Percentiles rank a stretch among this genome's conserved stretches.
phyloP scores from a whole-genome alignment of 1,140 invertebrate genomes.

The Lepeophtheirus salmonis region DNA sequence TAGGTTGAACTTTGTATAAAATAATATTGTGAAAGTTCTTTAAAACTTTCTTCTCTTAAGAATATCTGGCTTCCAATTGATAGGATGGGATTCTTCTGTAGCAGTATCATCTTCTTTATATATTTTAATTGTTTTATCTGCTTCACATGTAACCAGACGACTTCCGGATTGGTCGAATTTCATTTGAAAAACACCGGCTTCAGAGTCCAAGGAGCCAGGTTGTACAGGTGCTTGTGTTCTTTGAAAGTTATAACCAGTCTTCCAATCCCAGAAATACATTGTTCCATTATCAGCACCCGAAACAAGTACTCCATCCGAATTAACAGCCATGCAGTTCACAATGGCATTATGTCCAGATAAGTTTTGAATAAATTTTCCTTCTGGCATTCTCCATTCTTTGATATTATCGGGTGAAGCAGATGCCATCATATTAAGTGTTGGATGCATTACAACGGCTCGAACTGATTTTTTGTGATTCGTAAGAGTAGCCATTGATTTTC shows the following conservation, averaged over 20 bases:
- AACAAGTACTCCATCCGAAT: slow-evolving; percentile 80
- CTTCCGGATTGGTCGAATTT: slow-evolving; percentile 82
- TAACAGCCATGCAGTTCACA: slow-evolving; percentile 85
- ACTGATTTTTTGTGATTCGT: slow-evolving; percentile 99
- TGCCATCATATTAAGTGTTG: slow-evolving; percentile 83
- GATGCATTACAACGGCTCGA: slow-evolving; percentile 71
- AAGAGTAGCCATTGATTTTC: slow-evolving; percentile 77
- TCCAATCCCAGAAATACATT: slow-evolving; percentile 96
- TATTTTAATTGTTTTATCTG: slow-evolving; percentile 98
- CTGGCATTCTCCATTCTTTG: slow-evolving; percentile 96
- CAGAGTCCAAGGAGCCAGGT: slow-evolving; percentile 97
- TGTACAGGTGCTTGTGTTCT: slow-evolving; percentile 75
- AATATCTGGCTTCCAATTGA: slow-evolving; percentile 92
- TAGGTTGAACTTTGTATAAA: too few species aligned
- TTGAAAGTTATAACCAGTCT: slow-evolving; percentile 95
- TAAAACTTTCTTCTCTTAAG: slow-evolving; percentile 69
- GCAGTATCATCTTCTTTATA: slow-evolving; percentile 94
- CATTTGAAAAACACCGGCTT: slow-evolving; percentile 90
- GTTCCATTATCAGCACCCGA: slow-evolving; percentile 98
- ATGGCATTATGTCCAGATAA: slow-evolving; percentile 92
- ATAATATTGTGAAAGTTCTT: too few species aligned
- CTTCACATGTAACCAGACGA: slow-evolving; percentile 84
- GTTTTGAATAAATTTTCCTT: slow-evolving; percentile 96
- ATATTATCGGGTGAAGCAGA: slow-evolving; percentile 96
- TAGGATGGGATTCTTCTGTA: slow-evolving; percentile 84